Evolutionary conservation across 1,140 invertebrate species (phyloP).

Genomic region (Megalonaias nervosa): DNA sequence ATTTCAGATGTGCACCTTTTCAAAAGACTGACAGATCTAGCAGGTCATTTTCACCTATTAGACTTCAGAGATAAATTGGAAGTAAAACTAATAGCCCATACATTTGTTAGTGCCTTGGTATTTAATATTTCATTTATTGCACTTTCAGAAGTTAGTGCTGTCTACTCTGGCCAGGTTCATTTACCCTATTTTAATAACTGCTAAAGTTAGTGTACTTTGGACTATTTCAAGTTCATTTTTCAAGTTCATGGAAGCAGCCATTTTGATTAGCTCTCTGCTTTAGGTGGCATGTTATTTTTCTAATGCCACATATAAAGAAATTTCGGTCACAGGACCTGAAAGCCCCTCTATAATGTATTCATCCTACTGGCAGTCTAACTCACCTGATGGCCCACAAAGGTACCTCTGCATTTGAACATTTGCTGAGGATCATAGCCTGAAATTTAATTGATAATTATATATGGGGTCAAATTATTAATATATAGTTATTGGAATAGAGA

Average conservation of each 20-base stretch:
- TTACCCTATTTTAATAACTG: no score
- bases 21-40: no score
- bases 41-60: no score
- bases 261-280: background rate
- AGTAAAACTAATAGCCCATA: no score
- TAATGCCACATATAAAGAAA: background rate
- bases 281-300: background rate
- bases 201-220: no score
- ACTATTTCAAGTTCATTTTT: no score
- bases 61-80: no score
- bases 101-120: no score
- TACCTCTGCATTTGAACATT: constrained; percentile 70
- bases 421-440: constrained; percentile 69
- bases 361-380: background rate
- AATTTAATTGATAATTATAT: constrained; percentile 18
- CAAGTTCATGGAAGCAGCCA: background rate
- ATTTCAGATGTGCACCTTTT: no score
- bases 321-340: background rate
- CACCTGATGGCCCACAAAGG: constrained; percentile 70
- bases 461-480: background rate
- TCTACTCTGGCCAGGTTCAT: background rate
- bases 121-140: no score
- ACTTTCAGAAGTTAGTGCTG: no score
- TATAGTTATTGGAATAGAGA: background rate
- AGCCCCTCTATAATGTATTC: background rate